Percentiles rank a stretch among this genome's conserved stretches.
Evolutionary conservation across 2,888 invertebrate species (phyloP).

Genomic region (Euplagia quadripunctaria): DNA sequence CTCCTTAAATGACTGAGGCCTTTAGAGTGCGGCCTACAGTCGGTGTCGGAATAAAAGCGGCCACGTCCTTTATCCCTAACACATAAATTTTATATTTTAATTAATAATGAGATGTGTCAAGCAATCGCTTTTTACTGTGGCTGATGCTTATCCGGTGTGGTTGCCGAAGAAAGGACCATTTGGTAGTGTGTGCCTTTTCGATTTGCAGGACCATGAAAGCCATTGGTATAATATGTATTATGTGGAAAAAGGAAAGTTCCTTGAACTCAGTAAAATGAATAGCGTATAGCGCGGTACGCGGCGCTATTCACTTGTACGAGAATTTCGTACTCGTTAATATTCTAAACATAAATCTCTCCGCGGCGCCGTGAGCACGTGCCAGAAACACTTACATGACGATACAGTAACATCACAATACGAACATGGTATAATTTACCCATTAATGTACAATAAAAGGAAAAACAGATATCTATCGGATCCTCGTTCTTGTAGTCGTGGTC

Average conservation of each 20-base stretch:
- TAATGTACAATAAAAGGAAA: background rate
- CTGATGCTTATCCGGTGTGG: background rate
- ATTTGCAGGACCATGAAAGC: background rate
- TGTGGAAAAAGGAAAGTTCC: background rate
- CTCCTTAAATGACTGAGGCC: too few species aligned
- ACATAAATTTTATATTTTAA: too few species aligned
- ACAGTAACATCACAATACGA: constrained; percentile 1
- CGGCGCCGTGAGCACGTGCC: constrained; percentile 1
- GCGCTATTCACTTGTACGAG: background rate
- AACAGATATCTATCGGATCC: background rate
- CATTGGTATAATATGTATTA: background rate
- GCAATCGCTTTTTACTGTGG: background rate
- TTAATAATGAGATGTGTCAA: background rate
- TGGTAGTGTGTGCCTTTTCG: background rate
- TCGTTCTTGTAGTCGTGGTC: background rate
- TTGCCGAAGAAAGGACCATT: background rate
- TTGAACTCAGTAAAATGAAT: constrained; percentile 3
- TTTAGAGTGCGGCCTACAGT: too few species aligned
- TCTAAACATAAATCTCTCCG: constrained; percentile 10
- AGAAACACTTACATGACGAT: background rate
- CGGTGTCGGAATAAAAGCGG: too few species aligned
- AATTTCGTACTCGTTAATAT: constrained; percentile 11
- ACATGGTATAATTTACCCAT: background rate
- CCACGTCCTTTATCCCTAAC: too few species aligned
- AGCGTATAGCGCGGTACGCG: background rate